These are phyloP conservation scores for Loris lydekkerianus DNA, from an alignment of 2,797 vertebrate genomes.

Conservation along the genomic window DNA sequence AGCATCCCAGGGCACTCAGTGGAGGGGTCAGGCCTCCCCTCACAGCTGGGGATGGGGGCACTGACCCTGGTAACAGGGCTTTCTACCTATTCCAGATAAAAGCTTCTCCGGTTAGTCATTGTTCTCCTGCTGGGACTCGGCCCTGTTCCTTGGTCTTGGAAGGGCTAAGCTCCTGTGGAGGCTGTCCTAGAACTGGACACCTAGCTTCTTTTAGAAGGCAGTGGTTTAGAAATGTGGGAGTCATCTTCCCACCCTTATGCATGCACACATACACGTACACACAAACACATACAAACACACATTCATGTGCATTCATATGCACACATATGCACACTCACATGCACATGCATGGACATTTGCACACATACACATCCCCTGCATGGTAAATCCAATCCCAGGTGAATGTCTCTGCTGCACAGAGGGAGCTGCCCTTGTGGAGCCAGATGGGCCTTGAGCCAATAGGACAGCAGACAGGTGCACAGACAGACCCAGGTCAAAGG, in stretches of 20 bases:
- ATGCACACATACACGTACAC: neutral
- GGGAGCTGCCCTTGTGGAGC: neutral
- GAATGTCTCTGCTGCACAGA: fast-evolving
- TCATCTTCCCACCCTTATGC: neutral
- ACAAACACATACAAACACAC: neutral
- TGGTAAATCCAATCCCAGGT: neutral
- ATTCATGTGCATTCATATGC: neutral
- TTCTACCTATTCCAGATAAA: neutral
- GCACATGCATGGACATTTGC: neutral
- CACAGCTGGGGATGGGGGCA: neutral
- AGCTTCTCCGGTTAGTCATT: neutral
- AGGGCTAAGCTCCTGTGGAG: neutral
- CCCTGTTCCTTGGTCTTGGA: neutral
- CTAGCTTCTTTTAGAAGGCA: neutral
- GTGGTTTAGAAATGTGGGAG: neutral
- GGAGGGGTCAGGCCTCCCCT: neutral
- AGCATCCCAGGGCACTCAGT: neutral
- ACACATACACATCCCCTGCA: neutral
- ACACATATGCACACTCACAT: neutral
- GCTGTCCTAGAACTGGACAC: neutral
- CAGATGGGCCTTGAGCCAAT: neutral
- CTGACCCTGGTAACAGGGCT: neutral
- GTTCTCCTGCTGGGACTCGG: neutral
- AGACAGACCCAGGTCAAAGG: neutral
- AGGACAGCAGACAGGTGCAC: neutral